Conservation (phyloP, 2,113 vertebrate genomes). For the Chionodraco myersi region DNA sequence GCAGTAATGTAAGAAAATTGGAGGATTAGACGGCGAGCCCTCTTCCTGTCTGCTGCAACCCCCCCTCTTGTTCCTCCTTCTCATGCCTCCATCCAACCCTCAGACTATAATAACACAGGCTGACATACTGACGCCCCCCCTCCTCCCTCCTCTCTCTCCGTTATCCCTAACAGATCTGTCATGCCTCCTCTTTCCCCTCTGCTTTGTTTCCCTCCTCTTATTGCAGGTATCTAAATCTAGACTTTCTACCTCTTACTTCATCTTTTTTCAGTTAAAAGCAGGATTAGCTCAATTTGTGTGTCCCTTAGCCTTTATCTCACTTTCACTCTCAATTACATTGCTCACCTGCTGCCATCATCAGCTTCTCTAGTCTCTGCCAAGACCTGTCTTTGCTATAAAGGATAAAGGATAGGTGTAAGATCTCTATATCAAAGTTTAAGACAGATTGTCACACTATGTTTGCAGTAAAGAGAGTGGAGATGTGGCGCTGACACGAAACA, state of each 20-base stretch:
- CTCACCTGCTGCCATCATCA: constrained; percentile 29
- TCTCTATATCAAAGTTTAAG: background rate
- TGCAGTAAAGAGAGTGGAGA: constrained; percentile 25
- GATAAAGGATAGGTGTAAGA: background rate
- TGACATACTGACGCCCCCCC: constrained; percentile 62
- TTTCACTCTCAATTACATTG: constrained; percentile 37
- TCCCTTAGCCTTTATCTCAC: constrained; percentile 13
- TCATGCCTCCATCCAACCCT: constrained; percentile 67
- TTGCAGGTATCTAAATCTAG: constrained; percentile 33
- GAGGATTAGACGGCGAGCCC: constrained; percentile 80
- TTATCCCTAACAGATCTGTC: constrained; percentile 68
- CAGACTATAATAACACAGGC: constrained; percentile 76
- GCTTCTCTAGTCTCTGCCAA: constrained; percentile 15
- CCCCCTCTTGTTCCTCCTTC: constrained; percentile 37
- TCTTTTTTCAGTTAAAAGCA: constrained; percentile 53
- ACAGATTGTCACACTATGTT: constrained; percentile 34
- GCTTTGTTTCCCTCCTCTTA: constrained; percentile 16
- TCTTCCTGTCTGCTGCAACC: constrained; percentile 79
- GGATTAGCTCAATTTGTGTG: constrained; percentile 42
- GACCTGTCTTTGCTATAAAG: background rate
- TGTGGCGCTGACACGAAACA: constrained; percentile 46
- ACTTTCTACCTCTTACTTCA: constrained; percentile 27
- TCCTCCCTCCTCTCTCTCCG: constrained; percentile 1
- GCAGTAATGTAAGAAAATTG: constrained; percentile 83
- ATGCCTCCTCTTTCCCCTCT: constrained; percentile 34